phyloP scores from a whole-genome alignment of 2,797 vertebrate genomes.

The Melanotaenia pygmaea region DNA sequence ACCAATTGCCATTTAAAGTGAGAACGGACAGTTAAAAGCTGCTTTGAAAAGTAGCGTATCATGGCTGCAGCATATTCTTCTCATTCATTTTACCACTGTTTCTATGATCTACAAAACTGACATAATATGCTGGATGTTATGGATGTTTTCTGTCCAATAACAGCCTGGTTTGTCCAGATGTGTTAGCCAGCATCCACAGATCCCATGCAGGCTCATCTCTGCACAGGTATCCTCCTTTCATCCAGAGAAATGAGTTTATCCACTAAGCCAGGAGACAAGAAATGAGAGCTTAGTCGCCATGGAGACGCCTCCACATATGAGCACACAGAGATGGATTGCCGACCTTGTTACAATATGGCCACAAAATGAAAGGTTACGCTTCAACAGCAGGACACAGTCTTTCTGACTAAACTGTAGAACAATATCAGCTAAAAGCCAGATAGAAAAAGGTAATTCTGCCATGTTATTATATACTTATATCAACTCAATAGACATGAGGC shows the following conservation, averaged over 20 bases:
- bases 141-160: too few species aligned
- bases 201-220: neutral
- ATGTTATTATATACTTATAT: neutral
- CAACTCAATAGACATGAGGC: constrained; percentile 23
- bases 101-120: neutral
- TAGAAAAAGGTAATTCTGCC: neutral
- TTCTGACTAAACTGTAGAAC: constrained; percentile 19
- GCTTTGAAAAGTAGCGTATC: too few species aligned
- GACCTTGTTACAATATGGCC: constrained; percentile 54
- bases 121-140: too few species aligned
- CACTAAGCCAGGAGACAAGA: constrained; percentile 34
- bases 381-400: constrained; percentile 17
- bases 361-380: constrained; percentile 65
- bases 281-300: constrained; percentile 59
- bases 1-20: too few species aligned
- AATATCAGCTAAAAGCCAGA: neutral
- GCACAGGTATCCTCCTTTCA: constrained; percentile 20
- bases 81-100: neutral
- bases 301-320: constrained; percentile 53
- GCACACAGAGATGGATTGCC: constrained; percentile 41
- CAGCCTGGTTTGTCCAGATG: neutral
- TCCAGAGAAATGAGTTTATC: constrained; percentile 44
- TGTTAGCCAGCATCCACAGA: neutral
- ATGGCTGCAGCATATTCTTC: neutral
- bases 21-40: too few species aligned